Evolutionary conservation across 2,113 vertebrate genomes (phyloP).

Genomic region (Rhynchopsitta pachyrhyncha): DNA sequence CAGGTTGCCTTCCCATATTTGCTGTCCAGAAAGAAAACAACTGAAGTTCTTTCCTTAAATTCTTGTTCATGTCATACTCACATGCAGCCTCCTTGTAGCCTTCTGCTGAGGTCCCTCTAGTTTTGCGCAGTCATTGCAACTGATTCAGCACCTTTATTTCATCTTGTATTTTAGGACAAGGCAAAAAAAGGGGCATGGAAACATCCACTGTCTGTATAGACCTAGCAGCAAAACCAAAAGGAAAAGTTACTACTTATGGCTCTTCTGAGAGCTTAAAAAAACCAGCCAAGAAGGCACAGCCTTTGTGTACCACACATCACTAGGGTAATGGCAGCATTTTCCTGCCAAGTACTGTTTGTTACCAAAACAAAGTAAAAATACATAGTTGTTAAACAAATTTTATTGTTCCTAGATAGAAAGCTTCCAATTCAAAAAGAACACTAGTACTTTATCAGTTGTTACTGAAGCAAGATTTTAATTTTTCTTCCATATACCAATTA

Average conservation of each 20-base stretch:
- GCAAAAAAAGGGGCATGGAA: not conserved
- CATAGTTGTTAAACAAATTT: not conserved
- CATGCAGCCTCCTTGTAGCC: not conserved
- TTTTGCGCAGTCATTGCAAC: not conserved
- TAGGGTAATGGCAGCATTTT: not conserved
- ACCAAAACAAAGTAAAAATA: not conserved
- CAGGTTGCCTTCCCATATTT: not conserved
- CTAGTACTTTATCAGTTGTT: not conserved
- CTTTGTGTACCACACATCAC: not conserved
- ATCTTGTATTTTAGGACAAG: not conserved
- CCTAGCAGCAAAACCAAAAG: not conserved
- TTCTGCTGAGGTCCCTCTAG: not conserved
- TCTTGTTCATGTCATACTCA: not conserved
- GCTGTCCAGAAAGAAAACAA: not conserved
- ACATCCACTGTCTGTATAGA: not conserved
- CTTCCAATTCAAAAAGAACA: accelerated
- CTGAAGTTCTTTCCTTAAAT: not conserved
- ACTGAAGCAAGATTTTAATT: not conserved
- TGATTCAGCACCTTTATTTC: not conserved
- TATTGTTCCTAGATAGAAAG: not conserved
- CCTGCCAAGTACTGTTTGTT: not conserved
- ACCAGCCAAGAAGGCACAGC: not conserved
- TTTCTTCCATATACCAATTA: not conserved
- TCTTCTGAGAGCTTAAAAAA: not conserved
- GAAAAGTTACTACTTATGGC: not conserved